Percentiles rank a stretch among this genome's conserved stretches.
These are phyloP conservation scores for Spheniscus humboldti DNA, from an alignment of 2,797 vertebrate genomes.

Conservation along the genomic window DNA sequence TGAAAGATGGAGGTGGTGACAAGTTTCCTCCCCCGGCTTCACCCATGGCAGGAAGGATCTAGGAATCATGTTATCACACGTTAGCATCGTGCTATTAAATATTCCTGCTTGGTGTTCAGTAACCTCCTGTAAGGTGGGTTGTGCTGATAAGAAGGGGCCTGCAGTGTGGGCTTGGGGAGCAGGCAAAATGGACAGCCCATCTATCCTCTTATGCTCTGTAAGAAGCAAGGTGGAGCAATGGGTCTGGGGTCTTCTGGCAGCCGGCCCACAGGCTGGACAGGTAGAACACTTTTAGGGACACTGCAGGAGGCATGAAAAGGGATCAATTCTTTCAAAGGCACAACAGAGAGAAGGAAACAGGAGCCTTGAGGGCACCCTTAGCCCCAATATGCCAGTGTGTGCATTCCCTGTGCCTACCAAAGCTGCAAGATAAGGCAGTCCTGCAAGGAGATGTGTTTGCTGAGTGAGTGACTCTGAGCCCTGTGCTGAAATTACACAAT, in stretches of 20 bases:
- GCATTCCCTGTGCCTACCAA: not conserved
- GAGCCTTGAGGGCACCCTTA: not conserved
- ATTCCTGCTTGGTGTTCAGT: not conserved
- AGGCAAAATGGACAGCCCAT: not conserved
- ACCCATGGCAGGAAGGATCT: not conserved
- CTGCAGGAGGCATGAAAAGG: not conserved
- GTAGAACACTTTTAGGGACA: not conserved
- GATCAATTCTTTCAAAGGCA: not conserved
- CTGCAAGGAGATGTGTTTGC: not conserved
- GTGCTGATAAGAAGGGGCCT: not conserved
- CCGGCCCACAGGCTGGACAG: not conserved
- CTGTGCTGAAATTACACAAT: not conserved
- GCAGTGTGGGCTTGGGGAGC: not conserved
- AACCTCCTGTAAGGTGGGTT: not conserved
- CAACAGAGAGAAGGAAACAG: not conserved
- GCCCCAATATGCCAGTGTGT: not conserved
- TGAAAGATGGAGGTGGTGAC: not conserved
- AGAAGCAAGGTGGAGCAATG: not conserved
- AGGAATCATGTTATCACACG: rapidly evolving
- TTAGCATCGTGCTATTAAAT: not conserved
- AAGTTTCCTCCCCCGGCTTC: not conserved
- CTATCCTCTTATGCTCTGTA: not conserved
- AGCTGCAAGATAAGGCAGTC: not conserved
- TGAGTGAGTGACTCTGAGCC: not conserved
- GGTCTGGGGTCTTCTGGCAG: not conserved